phyloP scores from a whole-genome alignment of 35 echinoderm and acorn worm species.

The Nesometra sesokonis region DNA sequence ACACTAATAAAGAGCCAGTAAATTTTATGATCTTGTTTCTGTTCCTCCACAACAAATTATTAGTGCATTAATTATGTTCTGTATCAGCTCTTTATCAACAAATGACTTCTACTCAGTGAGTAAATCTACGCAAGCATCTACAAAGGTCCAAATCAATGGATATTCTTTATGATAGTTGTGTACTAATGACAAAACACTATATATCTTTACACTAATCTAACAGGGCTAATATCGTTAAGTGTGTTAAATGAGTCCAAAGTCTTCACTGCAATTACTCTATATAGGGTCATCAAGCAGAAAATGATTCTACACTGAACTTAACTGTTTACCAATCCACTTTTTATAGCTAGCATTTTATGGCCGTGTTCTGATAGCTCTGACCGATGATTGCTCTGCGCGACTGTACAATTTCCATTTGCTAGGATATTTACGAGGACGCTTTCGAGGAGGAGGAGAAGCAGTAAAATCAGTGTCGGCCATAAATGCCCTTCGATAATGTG shows the following conservation, averaged over 20 bases:
- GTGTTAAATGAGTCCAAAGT: neutral
- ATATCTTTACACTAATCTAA: neutral
- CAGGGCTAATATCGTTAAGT: neutral
- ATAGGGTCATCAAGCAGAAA: neutral
- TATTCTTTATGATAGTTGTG: neutral
- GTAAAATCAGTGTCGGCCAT: neutral
- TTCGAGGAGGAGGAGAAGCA: neutral
- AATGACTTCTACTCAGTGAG: neutral
- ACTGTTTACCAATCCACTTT: neutral
- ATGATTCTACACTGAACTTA: neutral
- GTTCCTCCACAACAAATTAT: neutral
- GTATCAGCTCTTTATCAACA: neutral
- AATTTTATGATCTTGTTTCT: neutral
- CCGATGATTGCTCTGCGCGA: neutral
- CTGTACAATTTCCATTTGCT: neutral
- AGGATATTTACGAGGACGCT: neutral
- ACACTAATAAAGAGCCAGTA: neutral
- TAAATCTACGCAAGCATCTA: neutral
- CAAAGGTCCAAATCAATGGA: neutral
- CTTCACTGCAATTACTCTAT: neutral
- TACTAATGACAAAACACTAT: neutral
- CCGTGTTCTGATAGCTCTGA: neutral
- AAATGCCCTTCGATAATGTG: too few relatives aligned
- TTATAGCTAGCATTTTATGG: neutral
- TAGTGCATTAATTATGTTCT: neutral